Base-by-base conservation (phyloP, 2,797 vertebrate species). In the Molossus molossus region DNA sequence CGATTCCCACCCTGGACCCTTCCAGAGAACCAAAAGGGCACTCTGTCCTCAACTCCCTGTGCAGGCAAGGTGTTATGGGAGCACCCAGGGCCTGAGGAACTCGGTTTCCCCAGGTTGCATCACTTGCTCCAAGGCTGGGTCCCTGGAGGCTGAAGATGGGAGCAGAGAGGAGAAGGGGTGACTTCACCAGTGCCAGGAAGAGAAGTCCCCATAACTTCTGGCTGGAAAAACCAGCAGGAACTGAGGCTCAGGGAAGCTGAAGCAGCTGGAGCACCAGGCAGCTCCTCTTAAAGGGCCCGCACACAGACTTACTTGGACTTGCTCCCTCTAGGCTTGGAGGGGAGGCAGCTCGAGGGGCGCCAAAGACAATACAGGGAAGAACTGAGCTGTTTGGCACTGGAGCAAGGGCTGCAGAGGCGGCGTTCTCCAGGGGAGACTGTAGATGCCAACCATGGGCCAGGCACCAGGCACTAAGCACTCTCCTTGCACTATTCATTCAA, bases 51-150 rank as follows among this genome's bases (percentile, higher is more conserved):
- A 10, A 1, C 1, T 37, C 11, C 25, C 50, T 1, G 1, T 1
- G 80, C 58, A 25, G 23, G 55, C 13, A 7, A 29, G 55, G 65
- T 40, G 13, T 12, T 37, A 45, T 0, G 1, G 82, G 85, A 91
- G 58, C 23, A 0, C 20, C 69, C 0, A 2, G 7, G 33, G 37
- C 73, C 12, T 1, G 8, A 90, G 94, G 93, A 75, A 94, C 70
- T 81, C 1, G 1, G 79, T 97, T 96, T 97, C 96, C 96, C 95
- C 64, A 33, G 65, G 23, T 96, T 97, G 75, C 83, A 0, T 97
- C 97, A 97, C 50, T 64, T 69, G 91, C 75, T 87, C 53, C 12
- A 33, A 75, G 82, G 11, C 33, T 62, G 89, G 83, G 75, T 58
- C 89, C 76, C 89, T 15, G 53, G 83, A 23, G 23, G 18, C 12